Conservation (phyloP, 2,888 invertebrate species). For the Lathronympha strigana region DNA sequence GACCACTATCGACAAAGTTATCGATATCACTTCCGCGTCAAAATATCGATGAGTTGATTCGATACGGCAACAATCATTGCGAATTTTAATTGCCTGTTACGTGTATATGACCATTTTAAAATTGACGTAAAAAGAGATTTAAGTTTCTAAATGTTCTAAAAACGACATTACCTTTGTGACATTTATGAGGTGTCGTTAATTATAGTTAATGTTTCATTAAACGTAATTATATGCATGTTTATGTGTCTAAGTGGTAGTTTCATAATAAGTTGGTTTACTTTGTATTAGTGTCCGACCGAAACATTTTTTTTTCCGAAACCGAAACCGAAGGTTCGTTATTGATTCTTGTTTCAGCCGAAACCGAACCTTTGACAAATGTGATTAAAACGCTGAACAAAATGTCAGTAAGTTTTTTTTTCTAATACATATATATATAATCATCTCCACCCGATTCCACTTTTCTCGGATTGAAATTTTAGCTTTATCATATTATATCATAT, state of each 20-base stretch:
- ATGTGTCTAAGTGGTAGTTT: background rate
- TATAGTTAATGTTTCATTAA: constrained; percentile 18
- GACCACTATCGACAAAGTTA: constrained; percentile 62
- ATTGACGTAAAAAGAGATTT: constrained; percentile 19
- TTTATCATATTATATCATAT: no score
- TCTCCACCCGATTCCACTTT: no score
- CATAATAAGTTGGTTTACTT: constrained; percentile 8
- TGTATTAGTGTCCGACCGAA: background rate
- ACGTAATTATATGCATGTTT: background rate
- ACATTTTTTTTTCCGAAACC: no score
- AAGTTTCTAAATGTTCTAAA: constrained; percentile 8
- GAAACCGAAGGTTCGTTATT: no score
- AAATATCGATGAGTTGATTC: constrained; percentile 37
- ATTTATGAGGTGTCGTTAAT: background rate
- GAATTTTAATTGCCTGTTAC: constrained; percentile 35
- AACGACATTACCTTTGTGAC: constrained; percentile 15
- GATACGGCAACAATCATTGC: constrained; percentile 37
- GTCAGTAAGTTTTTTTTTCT: no score
- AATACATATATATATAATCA: no score
- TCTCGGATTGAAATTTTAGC: no score
- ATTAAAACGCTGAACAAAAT: no score
- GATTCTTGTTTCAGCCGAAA: no score
- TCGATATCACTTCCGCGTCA: constrained; percentile 61
- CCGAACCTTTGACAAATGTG: no score
- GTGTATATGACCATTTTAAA: constrained; percentile 16